Percentiles rank a stretch among this genome's conserved stretches.
These are phyloP conservation scores for Chionodraco myersi DNA, from an alignment of 2,113 vertebrate species.

Conservation along the genomic window DNA sequence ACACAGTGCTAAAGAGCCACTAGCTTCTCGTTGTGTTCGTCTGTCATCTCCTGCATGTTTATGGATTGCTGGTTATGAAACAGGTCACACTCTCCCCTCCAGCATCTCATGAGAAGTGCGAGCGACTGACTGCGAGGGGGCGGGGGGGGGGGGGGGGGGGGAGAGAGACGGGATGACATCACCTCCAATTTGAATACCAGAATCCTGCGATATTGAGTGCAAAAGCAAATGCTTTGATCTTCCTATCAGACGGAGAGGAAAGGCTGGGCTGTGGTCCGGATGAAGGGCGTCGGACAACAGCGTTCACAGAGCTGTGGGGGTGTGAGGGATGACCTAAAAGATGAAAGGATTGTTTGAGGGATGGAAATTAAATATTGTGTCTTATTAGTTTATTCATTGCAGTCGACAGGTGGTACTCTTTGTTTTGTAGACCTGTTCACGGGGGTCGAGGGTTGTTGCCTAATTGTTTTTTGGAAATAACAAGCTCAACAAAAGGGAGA, in stretches of 20 bases:
- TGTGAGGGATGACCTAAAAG: slow-evolving; percentile 37
- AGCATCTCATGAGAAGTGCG: slow-evolving; percentile 40
- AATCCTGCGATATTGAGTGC: slow-evolving; percentile 48
- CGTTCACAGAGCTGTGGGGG: slow-evolving; percentile 15
- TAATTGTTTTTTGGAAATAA: slow-evolving; percentile 4
- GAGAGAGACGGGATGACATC: slow-evolving; percentile 40
- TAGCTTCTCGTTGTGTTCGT: slow-evolving; percentile 12
- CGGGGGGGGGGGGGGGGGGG: rapidly evolving
- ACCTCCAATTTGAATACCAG: slow-evolving; percentile 56
- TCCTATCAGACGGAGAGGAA: slow-evolving; percentile 36
- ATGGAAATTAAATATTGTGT: slow-evolving; percentile 50
- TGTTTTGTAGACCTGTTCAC: slow-evolving; percentile 4
- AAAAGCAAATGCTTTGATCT: slow-evolving; percentile 69
- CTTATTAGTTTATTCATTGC: slow-evolving; percentile 30
- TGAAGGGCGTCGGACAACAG: slow-evolving; percentile 58
- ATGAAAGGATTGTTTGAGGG: slow-evolving; percentile 56
- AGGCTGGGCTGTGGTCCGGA: slow-evolving; percentile 36
- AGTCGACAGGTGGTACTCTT: slow-evolving; percentile 37
- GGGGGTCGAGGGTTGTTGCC: slow-evolving; percentile 11
- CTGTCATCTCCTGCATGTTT: slow-evolving; percentile 54
- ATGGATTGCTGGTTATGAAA: slow-evolving; percentile 64
- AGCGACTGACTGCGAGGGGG: slow-evolving; percentile 18
- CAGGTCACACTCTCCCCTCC: slow-evolving; percentile 55
- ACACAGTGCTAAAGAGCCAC: slow-evolving; percentile 4
- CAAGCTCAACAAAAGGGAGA: not conserved